Evolutionary conservation across 92 coral and sea anemone species (phyloP), one percentile per base, ranked within the genome.

Genomic region (Desmophyllum pertusum): DNA sequence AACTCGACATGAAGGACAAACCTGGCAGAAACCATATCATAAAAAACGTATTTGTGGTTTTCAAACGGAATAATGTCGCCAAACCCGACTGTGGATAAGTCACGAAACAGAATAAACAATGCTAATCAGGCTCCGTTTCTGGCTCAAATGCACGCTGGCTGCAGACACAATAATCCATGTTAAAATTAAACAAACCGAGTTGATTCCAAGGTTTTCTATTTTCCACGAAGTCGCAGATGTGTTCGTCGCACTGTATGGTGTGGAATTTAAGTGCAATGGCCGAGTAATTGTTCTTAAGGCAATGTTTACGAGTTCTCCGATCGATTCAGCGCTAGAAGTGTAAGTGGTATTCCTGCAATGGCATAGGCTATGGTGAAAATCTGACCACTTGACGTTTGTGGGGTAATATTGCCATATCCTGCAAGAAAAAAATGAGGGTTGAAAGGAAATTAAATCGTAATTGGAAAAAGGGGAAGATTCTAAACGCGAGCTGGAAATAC

Each of bases 401-500:
- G 91, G 27, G 91, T 83, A 21, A 85, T 64, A 25, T 79, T 84
- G 40, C 92, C 92, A 55, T 88, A 88, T 0, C 91, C 91, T 88
- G 11, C 23, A 35, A 67, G 6, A 73, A 23, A 39, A n/a, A 71
- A 72, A 36, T 21, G 25, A n/a, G 17, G 13, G 9, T 67, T 2
- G 8, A 1, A 59, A 33, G 0, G 5, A 19, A 67, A 67, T 17
- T 27, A 38, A 35, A 67, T 37, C 0, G 18, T 19, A 6, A 37
- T 35, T 6, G 4, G 42, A 37, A 67, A 37, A 37, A 2, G 55
- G 13, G 18, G 11, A 4, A 6, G 10, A 63, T 63, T n/a, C n/a
- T n/a, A n/a, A n/a, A n/a, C n/a, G n/a, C n/a, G n/a, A n/a, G n/a
- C n/a, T n/a, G n/a, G n/a, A n/a, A n/a, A n/a, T n/a, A n/a, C n/a